These are phyloP conservation scores for Hydrochoerus hydrochaeris DNA, from an alignment of 2,113 vertebrate species.

Conservation along the genomic window DNA sequence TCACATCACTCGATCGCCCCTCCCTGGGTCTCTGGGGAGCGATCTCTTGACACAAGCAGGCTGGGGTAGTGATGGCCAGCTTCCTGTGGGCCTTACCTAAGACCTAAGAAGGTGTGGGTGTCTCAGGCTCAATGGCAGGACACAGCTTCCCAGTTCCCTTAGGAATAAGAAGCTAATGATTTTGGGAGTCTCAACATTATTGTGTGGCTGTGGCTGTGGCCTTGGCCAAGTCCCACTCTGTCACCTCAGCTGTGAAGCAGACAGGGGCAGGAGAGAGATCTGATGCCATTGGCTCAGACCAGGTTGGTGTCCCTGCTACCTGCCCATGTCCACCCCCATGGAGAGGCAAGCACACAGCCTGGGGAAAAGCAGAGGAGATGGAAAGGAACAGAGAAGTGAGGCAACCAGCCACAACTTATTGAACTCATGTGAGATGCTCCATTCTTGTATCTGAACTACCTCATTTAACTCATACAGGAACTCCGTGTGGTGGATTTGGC, in stretches of 20 bases:
- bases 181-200: background rate
- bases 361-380: background rate
- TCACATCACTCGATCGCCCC: background rate
- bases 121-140: background rate
- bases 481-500: background rate
- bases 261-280: background rate
- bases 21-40: background rate
- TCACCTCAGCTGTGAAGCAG: background rate
- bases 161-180: background rate
- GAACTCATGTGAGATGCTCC: background rate
- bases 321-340: fast-evolving
- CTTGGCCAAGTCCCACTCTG: background rate
- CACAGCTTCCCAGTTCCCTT: background rate
- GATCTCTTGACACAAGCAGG: background rate
- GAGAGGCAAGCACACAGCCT: background rate
- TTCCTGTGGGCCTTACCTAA: background rate
- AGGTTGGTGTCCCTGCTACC: no score
- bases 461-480: background rate
- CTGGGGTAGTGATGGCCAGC: background rate
- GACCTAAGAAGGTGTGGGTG: background rate
- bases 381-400: background rate
- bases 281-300: background rate
- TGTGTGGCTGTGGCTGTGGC: background rate
- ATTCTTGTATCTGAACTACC: background rate
- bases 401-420: fast-evolving